A percentile compares a stretch with the other conserved stretches of the same genome.
Evolutionary conservation across 1,140 invertebrate genomes (phyloP).

Genomic region (Polypedilum pembai): DNA sequence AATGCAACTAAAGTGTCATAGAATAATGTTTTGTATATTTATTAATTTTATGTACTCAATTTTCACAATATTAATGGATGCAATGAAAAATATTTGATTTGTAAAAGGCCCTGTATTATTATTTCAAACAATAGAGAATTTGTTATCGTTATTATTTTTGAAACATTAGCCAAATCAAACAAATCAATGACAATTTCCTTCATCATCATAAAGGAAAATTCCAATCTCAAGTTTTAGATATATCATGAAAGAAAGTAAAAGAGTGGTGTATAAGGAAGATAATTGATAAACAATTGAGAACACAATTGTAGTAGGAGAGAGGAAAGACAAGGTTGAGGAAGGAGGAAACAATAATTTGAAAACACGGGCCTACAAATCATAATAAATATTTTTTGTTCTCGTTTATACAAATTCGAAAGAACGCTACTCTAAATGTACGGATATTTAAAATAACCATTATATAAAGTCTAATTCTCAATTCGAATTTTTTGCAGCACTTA

Average conservation of each 20-base stretch:
- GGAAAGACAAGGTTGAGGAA: background rate
- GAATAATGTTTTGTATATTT: background rate
- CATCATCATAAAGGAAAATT: too few relatives aligned
- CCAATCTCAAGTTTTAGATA: too few relatives aligned
- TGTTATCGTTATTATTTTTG: background rate
- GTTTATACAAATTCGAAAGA: background rate
- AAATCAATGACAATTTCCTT: too few relatives aligned
- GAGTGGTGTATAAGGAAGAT: background rate
- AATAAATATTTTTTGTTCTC: background rate
- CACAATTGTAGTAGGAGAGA: background rate
- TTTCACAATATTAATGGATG: background rate
- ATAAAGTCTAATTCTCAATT: background rate
- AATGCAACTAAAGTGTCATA: background rate
- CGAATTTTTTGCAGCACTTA: background rate
- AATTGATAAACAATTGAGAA: slow-evolving; percentile 13
- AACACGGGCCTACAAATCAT: slow-evolving; percentile 26
- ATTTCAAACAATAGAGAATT: too few relatives aligned
- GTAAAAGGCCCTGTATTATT: too few relatives aligned
- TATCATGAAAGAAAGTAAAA: too few relatives aligned
- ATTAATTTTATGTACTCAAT: background rate
- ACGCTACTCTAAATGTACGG: background rate
- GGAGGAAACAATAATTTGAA: slow-evolving; percentile 23
- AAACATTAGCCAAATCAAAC: too few relatives aligned
- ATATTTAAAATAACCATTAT: too few relatives aligned
- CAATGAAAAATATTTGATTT: too few relatives aligned